phyloP scores from a whole-genome alignment of 2,113 vertebrate species.

The Phyllostomus hastatus region DNA sequence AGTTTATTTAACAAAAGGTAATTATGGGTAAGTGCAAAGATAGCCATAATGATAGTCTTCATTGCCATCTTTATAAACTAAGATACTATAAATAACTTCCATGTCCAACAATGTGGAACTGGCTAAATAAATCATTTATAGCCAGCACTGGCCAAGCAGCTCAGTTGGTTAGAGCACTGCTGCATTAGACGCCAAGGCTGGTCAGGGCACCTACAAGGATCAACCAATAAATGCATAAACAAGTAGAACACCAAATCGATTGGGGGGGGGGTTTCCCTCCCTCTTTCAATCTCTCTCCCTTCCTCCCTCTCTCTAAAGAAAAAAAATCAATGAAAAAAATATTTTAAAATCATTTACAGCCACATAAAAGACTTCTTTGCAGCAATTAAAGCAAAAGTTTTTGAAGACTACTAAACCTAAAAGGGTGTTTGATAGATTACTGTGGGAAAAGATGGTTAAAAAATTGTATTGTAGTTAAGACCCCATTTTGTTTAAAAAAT shows the following conservation, averaged over 20 bases:
- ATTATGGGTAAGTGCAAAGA: neutral
- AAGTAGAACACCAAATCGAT: neutral
- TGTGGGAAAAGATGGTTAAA: neutral
- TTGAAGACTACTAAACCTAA: neutral
- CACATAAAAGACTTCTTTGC: neutral
- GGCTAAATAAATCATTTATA: neutral
- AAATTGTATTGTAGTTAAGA: neutral
- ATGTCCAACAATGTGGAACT: neutral
- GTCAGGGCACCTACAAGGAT: neutral
- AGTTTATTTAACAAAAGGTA: neutral
- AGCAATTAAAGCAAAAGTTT: neutral
- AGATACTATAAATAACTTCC: neutral
- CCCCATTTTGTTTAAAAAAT: neutral
- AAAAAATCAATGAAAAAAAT: neutral
- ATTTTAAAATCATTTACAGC: neutral
- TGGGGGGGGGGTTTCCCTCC: no score
- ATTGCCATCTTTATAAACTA: neutral
- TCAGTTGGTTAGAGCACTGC: neutral
- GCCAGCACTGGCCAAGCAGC: neutral
- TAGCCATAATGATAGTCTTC: neutral
- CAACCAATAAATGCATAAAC: neutral
- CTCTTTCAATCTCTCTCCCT: neutral
- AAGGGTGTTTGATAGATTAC: neutral
- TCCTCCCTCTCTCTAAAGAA: neutral
- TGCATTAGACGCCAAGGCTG: neutral